phyloP scores from a whole-genome alignment of 2,797 vertebrate genomes.

The Mallotus villosus region DNA sequence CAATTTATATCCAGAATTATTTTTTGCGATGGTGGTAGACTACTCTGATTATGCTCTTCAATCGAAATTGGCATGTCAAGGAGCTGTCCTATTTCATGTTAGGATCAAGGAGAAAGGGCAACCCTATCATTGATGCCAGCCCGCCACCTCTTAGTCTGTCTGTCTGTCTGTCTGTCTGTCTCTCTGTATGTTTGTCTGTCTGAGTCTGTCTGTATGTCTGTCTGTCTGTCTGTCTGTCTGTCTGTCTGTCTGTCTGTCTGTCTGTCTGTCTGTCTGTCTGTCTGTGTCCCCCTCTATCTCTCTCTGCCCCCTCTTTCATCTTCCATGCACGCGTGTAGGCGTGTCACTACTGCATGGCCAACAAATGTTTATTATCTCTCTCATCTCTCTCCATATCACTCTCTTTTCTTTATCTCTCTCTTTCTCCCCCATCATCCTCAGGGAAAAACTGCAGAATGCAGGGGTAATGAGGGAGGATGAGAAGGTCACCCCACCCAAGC shows the following conservation, averaged over 20 bases:
- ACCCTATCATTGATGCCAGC: too few relatives aligned
- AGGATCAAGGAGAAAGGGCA: slow-evolving; percentile 37
- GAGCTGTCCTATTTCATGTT: slow-evolving; percentile 9
- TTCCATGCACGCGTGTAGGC: too few relatives aligned
- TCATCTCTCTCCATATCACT: too few relatives aligned
- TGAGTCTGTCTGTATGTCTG: too few relatives aligned
- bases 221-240: not conserved
- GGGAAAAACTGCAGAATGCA: too few relatives aligned
- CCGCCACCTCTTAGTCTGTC: too few relatives aligned
- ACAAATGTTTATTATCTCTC: too few relatives aligned
- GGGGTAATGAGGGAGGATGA: too few relatives aligned
- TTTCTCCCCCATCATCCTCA: not conserved
- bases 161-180: slow-evolving; percentile 19
- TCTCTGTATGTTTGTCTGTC: slow-evolving; percentile 11
- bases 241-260: slow-evolving; percentile 26
- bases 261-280: not conserved
- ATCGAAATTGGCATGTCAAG: not conserved
- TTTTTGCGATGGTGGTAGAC: not conserved
- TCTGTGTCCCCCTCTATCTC: not conserved
- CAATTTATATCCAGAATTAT: too few relatives aligned
- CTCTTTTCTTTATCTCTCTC: not conserved
- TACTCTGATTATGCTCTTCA: not conserved
- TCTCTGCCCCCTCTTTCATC: too few relatives aligned
- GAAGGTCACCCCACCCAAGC: too few relatives aligned
- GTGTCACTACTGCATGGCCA: too few relatives aligned